phyloP scores from a whole-genome alignment of 2,797 vertebrate genomes.

The Acrossocheilus wenchowensis region DNA sequence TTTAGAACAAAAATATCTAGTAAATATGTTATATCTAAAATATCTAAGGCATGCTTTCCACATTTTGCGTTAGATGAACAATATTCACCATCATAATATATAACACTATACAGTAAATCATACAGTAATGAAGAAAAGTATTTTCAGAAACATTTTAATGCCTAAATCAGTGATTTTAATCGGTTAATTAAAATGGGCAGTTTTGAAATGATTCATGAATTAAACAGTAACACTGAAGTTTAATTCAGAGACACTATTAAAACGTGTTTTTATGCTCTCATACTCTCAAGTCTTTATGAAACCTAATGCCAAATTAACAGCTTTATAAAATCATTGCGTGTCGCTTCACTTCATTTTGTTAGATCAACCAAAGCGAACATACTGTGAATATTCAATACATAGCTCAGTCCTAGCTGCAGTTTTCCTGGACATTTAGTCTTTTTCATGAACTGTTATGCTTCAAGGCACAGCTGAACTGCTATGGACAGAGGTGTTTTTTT shows the following conservation, averaged over 20 bases:
- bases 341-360: not conserved
- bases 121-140: too few relatives aligned
- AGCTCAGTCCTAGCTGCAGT: slow-evolving; percentile 63
- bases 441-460: slow-evolving; percentile 38
- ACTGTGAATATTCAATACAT: not conserved
- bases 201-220: too few relatives aligned
- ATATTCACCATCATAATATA: not conserved
- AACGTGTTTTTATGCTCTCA: too few relatives aligned
- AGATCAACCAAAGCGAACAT: not conserved
- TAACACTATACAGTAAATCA: not conserved
- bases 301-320: not conserved
- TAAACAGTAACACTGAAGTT: too few relatives aligned
- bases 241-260: too few relatives aligned
- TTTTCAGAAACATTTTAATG: too few relatives aligned
- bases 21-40: not conserved
- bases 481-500: slow-evolving; percentile 2
- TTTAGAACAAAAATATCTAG: not conserved
- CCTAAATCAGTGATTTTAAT: too few relatives aligned
- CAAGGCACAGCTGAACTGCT: slow-evolving; percentile 39
- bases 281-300: not conserved
- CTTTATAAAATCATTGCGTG: not conserved
- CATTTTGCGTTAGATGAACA: not conserved
- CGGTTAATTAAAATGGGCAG: too few relatives aligned
- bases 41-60: not conserved
- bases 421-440: slow-evolving; percentile 49